Evolutionary conservation across 2,797 vertebrate species (phyloP), one percentile per base, ranked within the genome.

Genomic region (Emys orbicularis): DNA sequence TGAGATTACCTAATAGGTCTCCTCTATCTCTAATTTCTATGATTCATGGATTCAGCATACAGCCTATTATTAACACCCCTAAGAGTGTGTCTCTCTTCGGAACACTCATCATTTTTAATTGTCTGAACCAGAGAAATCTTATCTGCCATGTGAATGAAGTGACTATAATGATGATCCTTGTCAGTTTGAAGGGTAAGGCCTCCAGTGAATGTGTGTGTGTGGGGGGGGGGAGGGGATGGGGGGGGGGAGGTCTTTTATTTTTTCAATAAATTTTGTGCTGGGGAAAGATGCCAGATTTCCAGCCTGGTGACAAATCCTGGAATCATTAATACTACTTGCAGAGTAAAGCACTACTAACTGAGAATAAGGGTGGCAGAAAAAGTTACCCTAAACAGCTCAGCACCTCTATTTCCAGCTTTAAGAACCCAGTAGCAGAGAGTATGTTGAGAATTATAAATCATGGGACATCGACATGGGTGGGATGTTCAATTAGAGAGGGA

Each of bases 281-380:
- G 53, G 90, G 84, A 91, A 96, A 87, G 86, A 92, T 47, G 84
- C 81, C 44, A 89, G 10, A 79, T 92, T 86, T 90, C 61, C 81
- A 41, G 50, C 77, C 53, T 61, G 54, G 54, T 90, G 61, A 92
- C 27, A 89, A 90, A 82, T 79, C 74, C 47, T 87, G 34, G 57
- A 18, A 56, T n/a, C 54, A 41, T 37, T 23, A 41, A 21, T 68
- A 19, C 61, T 68, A 21, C 61, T 19, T 37, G 18, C 5, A 8
- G 34, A 68, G 34, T 68, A 68, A 59, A 12, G 19, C 34, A 57
- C 41, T 92, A 53, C 59, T 81, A 74, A 57, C 34, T 85, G 16
- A 27, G 79, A 88, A 72, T 80, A 84, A 29, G 83, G 77, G 79
- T 74, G 41, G 72, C 95, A 91, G 90, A 89, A 68, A 68, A 37